Conservation (phyloP, 92 coral and sea anemone genomes). For the Paramuricea clavata region DNA sequence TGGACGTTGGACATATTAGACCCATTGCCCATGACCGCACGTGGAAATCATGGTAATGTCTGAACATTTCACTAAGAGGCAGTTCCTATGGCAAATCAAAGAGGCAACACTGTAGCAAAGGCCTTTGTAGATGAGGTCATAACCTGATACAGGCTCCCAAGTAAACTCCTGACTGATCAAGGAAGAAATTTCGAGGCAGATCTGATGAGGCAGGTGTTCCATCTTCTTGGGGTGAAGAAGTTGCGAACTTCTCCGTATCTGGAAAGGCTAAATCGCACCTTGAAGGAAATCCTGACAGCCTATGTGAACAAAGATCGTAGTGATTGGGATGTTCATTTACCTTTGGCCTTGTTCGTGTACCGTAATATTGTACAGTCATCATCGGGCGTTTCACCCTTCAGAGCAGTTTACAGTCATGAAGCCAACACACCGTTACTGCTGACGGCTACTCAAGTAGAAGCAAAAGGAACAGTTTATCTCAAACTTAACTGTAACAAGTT, state of each 20-base stretch:
- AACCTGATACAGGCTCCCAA: background rate
- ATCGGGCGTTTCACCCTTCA: conserved; percentile 20
- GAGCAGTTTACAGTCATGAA: conserved; percentile 16
- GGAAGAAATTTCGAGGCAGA: conserved; percentile 24
- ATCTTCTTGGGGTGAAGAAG: conserved; percentile 25
- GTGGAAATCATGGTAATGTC: conserved; percentile 30
- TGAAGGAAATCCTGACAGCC: conserved; percentile 20
- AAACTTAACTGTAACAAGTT: conserved; percentile 29
- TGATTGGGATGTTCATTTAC: conserved; percentile 29
- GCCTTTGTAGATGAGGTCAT: background rate
- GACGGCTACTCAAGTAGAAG: background rate
- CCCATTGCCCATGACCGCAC: conserved; percentile 10
- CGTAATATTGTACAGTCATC: background rate
- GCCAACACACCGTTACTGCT: background rate
- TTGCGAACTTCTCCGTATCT: conserved; percentile 6
- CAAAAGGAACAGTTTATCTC: background rate
- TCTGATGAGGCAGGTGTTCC: background rate
- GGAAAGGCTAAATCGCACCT: conserved; percentile 6
- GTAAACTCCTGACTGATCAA: conserved; percentile 39
- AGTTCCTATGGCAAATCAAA: conserved; percentile 16
- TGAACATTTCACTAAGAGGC: conserved; percentile 51
- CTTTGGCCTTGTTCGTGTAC: conserved; percentile 13
- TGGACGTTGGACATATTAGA: background rate
- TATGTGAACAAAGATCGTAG: conserved; percentile 19
- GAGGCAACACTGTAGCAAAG: conserved; percentile 10